phyloP scores from a whole-genome alignment of 2,888 invertebrate species.

The Agrochola lychnidis region DNA sequence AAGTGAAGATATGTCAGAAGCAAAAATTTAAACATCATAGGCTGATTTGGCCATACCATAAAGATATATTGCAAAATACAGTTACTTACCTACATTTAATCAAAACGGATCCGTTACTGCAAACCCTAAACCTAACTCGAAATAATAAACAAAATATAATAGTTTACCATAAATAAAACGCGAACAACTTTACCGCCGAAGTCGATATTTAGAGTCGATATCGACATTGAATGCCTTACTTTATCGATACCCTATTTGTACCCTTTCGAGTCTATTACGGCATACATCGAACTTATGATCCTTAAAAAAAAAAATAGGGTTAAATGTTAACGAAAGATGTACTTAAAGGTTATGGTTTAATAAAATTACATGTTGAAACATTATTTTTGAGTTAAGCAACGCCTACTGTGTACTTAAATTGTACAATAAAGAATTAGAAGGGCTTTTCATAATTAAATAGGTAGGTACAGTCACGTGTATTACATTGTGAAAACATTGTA shows the following conservation, averaged over 20 bases:
- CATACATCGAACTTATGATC: conserved; percentile 30
- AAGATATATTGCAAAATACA: too few relatives aligned
- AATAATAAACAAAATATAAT: not conserved
- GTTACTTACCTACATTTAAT: too few relatives aligned
- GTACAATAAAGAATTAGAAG: not conserved
- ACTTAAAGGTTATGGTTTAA: conserved; percentile 20
- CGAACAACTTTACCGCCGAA: conserved; percentile 4
- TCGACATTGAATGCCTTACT: conserved; percentile 3
- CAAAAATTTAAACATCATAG: too few relatives aligned
- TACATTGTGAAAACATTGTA: too few relatives aligned
- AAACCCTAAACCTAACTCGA: conserved; percentile 4
- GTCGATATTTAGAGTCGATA: not conserved
- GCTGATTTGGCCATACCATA: too few relatives aligned
- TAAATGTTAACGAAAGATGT: conserved; percentile 5
- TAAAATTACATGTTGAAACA: conserved; percentile 1
- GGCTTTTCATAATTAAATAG: not conserved
- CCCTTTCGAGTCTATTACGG: conserved; percentile 18
- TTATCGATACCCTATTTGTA: conserved; percentile 17
- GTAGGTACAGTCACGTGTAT: too few relatives aligned
- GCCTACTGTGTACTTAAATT: not conserved
- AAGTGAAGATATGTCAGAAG: too few relatives aligned
- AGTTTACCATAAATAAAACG: conserved; percentile 18
- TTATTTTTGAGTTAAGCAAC: not conserved
- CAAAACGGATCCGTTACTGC: not conserved
- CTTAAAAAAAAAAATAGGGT: conserved; percentile 21